These are phyloP conservation scores for Leuciscus waleckii DNA, from an alignment of 2,797 vertebrate species.

Conservation along the genomic window DNA sequence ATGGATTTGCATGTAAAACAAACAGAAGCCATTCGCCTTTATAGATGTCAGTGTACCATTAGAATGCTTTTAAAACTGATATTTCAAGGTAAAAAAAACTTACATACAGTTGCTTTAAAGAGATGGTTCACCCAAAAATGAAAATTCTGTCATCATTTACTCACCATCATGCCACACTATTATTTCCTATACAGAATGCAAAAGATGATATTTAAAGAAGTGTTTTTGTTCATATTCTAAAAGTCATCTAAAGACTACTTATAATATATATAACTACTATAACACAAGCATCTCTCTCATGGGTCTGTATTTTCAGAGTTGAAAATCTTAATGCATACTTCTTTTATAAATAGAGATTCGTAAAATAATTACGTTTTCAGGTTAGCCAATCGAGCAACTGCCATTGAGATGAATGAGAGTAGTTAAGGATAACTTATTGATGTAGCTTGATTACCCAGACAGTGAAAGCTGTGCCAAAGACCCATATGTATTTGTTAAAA, in stretches of 20 bases:
- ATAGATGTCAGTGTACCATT: no score
- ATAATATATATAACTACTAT: neutral
- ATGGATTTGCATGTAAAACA: no score
- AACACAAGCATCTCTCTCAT: neutral
- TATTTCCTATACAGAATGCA: neutral
- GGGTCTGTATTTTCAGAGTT: neutral
- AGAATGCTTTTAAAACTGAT: no score
- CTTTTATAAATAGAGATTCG: neutral
- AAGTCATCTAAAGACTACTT: neutral
- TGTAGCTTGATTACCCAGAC: neutral
- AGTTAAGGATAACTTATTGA: neutral
- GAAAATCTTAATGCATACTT: neutral
- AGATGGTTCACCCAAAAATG: neutral
- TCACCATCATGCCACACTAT: neutral
- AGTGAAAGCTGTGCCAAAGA: slow-evolving; percentile 7
- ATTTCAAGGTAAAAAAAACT: no score
- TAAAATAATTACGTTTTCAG: neutral
- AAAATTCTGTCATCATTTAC: neutral
- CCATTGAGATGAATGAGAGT: neutral
- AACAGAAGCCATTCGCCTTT: no score
- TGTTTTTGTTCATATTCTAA: neutral
- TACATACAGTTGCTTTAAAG: no score
- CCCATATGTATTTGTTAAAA: neutral
- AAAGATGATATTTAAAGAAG: neutral
- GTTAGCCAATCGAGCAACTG: neutral